A percentile compares a stretch with the other conserved stretches of the same genome.
These are phyloP conservation scores for Lasioglossum figueresi DNA, from an alignment of 2,888 invertebrate genomes.

Conservation along the genomic window DNA sequence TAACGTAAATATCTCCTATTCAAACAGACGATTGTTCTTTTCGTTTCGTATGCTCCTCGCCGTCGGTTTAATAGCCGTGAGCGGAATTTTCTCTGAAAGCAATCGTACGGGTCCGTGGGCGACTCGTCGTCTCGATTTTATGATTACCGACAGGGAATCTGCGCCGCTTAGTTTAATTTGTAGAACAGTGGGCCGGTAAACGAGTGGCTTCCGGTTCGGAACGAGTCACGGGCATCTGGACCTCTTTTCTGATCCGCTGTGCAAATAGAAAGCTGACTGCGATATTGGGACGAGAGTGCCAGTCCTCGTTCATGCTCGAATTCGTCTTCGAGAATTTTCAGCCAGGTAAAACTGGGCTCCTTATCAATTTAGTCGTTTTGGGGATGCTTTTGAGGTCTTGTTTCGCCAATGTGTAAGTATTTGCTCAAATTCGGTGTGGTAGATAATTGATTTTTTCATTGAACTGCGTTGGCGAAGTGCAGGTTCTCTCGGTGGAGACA, in stretches of 20 bases:
- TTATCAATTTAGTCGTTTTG: neutral
- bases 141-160: conserved; percentile 23
- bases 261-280: conserved; percentile 3
- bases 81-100: conserved; percentile 25
- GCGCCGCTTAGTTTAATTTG: conserved; percentile 20
- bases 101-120: conserved; percentile 20
- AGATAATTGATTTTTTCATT: neutral
- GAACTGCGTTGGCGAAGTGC: neutral
- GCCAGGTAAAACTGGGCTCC: too few species aligned
- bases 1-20: conserved; percentile 44
- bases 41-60: neutral
- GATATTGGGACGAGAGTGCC: neutral
- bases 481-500: neutral
- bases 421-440: neutral
- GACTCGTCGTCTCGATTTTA: conserved; percentile 30
- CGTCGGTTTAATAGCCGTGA: neutral
- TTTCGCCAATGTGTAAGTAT: neutral
- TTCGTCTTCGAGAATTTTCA: neutral
- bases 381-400: neutral
- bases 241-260: neutral
- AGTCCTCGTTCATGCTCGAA: too few species aligned
- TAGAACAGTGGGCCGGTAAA: conserved; percentile 23
- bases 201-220: conserved; percentile 18
- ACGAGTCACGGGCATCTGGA: neutral
- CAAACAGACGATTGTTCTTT: conserved; percentile 29